Evolutionary conservation across 2,888 invertebrate genomes (phyloP), one percentile per base, ranked within the genome.

Genomic region (Siphonodentalium dalli): DNA sequence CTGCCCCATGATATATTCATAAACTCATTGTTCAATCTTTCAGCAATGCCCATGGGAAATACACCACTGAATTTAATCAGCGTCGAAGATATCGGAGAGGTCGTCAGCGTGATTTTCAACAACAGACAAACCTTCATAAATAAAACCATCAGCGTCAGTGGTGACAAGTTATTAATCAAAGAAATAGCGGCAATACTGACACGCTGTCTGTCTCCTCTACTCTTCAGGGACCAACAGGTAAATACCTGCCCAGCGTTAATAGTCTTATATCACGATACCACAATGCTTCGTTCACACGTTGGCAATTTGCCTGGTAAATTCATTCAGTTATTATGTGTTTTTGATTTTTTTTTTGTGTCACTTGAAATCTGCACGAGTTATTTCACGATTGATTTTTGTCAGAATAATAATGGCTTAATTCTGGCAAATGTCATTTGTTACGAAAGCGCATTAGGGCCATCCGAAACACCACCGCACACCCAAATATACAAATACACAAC

Each of bases 41-140:
- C 63, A 75, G 77, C 59, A 11, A 66, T 77, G 21, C 78, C 78
- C 1, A 75, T 75, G 66, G 77, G 78, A 4, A 45, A 51, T 3
- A 66, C 63, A 1, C 64, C 74, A 0, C 52, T 77, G 28, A 71
- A 76, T 54, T 62, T 74, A 49, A 69, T 78, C 38, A 63, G 67
- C 46, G 66, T 68, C 9, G 71, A 74, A 6, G 77, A 78, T 53
- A 59, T 77, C 3, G 78, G 75, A 1, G 64, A 69, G n/a, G 65
- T 72, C 6, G 72, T 75, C 1, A 33, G 59, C 7, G 46, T 50
- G 8, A 64, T 75, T 9, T 65, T 75, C 35, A 42, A 59, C 15
- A 58, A 72, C 44, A 39, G 54, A 24, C 40, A 52, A 2, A 24
- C 34, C 3, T 72, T 59, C 55, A 42, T 70, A 5, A 38, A 66